These are phyloP conservation scores for Drosophila eohydei DNA, from an alignment of 2,888 invertebrate genomes.

Conservation along the genomic window DNA sequence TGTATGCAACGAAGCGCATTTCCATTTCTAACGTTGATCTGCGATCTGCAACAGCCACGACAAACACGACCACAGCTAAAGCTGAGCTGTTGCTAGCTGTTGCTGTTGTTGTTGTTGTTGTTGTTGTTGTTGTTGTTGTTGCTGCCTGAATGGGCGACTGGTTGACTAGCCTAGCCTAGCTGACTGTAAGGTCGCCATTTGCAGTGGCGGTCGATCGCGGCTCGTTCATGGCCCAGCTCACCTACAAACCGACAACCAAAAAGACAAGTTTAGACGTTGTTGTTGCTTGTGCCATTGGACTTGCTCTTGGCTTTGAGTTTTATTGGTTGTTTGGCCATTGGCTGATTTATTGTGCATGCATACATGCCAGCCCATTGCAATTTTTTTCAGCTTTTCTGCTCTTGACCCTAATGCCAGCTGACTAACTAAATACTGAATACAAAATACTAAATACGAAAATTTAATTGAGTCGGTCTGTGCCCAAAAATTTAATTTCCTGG, in stretches of 20 bases:
- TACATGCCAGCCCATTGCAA: conserved; percentile 13
- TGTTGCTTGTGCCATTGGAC: conserved; percentile 71
- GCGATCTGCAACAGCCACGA: conserved; percentile 68
- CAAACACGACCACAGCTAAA: conserved; percentile 53
- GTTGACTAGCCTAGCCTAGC: conserved; percentile 33
- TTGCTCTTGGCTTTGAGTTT: conserved; percentile 76
- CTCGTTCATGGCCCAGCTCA: conserved; percentile 82
- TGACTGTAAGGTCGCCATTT: conserved; percentile 70
- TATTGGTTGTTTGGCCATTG: conserved; percentile 78
- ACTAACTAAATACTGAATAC: background rate
- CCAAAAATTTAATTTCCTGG: conserved; percentile 70
- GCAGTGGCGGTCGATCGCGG: conserved; percentile 59
- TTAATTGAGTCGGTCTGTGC: conserved; percentile 2
- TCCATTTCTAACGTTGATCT: conserved; percentile 81
- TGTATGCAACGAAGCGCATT: conserved; percentile 82
- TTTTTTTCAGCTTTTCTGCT: conserved; percentile 49
- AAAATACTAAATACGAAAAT: background rate
- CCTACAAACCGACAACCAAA: conserved; percentile 79
- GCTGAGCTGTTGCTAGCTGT: conserved; percentile 8
- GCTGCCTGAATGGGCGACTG: conserved; percentile 50
- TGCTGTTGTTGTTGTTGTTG: conserved; percentile 19
- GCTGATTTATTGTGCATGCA: conserved; percentile 70
- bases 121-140: conserved; percentile 32
- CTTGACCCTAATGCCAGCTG: conserved; percentile 75
- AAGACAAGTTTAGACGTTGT: conserved; percentile 58